Conservation (phyloP, 2,113 vertebrate species). For the Marmota monax region DNA sequence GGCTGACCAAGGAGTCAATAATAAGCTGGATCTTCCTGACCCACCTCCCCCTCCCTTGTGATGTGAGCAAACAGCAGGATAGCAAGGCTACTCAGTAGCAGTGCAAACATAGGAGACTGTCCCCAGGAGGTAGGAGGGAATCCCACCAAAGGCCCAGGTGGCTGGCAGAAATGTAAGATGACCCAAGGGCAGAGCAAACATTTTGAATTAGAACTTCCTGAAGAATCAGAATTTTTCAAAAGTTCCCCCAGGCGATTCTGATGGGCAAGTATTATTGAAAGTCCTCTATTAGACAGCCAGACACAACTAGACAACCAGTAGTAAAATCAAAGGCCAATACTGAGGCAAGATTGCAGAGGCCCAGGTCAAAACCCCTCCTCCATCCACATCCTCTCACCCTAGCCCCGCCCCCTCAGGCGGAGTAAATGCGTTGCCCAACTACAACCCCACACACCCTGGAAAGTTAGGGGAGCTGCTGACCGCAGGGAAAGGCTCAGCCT, state of each 20-base stretch:
- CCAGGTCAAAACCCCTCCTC: neutral
- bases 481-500: accelerated
- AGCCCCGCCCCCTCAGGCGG: neutral
- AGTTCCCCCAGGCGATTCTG: conserved; percentile 1
- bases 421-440: neutral
- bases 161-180: neutral
- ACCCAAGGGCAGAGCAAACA: neutral
- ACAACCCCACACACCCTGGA: neutral
- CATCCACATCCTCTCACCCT: neutral
- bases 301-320: neutral
- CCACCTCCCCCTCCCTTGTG: conserved; percentile 28
- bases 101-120: neutral
- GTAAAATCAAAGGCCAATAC: neutral
- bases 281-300: neutral
- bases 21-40: neutral
- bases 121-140: neutral
- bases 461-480: neutral
- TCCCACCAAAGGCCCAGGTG: neutral
- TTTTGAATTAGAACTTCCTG: conserved; percentile 38
- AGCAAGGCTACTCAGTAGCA: neutral
- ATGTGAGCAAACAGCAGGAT: neutral
- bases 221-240: conserved; percentile 39
- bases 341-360: neutral
- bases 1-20: neutral
- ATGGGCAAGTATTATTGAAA: conserved; percentile 27